Percentiles rank a stretch among this genome's conserved stretches.
These are phyloP conservation scores for Oreocharis arfaki DNA, from an alignment of 2,113 vertebrate genomes.

Conservation along the genomic window DNA sequence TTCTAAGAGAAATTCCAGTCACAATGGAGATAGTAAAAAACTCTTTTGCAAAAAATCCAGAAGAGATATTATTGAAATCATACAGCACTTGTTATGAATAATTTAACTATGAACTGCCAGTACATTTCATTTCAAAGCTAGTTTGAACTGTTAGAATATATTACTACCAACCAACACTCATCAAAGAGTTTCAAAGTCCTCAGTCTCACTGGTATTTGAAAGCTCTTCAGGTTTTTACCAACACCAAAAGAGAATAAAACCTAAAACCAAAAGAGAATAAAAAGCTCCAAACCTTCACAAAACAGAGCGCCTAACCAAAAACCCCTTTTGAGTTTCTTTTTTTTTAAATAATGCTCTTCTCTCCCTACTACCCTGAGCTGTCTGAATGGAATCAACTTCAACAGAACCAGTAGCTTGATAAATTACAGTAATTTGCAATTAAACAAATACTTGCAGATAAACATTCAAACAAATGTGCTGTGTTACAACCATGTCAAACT, in stretches of 20 bases:
- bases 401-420: not conserved
- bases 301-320: not conserved
- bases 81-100: not conserved
- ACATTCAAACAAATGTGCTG: not conserved
- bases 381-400: not conserved
- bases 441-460: not conserved
- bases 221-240: not conserved
- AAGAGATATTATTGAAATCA: not conserved
- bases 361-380: not conserved
- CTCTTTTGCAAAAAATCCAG: not conserved
- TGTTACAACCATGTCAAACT: not conserved
- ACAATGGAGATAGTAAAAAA: not conserved
- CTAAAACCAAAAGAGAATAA: not conserved
- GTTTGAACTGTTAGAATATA: not conserved
- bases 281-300: not conserved
- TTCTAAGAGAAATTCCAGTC: not conserved
- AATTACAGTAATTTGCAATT: not conserved
- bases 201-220: not conserved
- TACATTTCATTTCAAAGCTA: not conserved
- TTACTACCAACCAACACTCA: not conserved
- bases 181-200: not conserved
- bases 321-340: not conserved
- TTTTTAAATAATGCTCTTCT: fast-evolving
- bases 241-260: not conserved
- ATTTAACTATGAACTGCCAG: not conserved